Percentiles rank a stretch among this genome's conserved stretches.
Evolutionary conservation across 53 echinoderm and acorn worm genomes (phyloP).

Genomic region (Echinometra lucunter): DNA sequence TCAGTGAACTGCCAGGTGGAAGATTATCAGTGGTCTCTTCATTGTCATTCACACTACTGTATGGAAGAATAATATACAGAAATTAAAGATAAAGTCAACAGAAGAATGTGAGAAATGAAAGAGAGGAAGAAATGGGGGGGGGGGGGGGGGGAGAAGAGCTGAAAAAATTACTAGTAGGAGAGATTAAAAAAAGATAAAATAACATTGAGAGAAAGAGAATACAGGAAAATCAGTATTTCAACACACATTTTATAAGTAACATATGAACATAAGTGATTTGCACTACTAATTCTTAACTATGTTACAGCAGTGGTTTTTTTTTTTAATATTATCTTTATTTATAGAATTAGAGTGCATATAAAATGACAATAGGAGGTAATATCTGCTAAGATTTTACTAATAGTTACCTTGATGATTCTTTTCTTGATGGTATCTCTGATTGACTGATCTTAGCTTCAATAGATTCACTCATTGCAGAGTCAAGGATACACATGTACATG

Average conservation of each 20-base stretch:
- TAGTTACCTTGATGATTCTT: conserved; percentile 63
- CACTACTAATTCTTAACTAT: background rate
- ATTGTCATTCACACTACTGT: conserved; percentile 61
- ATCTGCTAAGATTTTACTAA: too few relatives aligned
- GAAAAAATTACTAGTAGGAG: background rate
- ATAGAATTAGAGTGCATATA: background rate
- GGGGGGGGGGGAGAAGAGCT: background rate
- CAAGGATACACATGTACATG: conserved; percentile 90
- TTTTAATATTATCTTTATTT: background rate
- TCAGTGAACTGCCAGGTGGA: conserved; percentile 12
- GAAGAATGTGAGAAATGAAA: background rate
- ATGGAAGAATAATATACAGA: background rate
- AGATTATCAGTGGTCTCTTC: conserved; percentile 45
- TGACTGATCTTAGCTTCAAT: conserved; percentile 42
- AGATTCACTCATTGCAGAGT: conserved; percentile 90
- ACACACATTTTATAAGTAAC: background rate
- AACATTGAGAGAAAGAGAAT: background rate
- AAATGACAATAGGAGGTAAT: background rate
- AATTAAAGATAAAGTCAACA: background rate
- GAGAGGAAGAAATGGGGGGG: background rate
- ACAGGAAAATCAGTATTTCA: background rate
- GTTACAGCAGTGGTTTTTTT: background rate
- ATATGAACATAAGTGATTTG: background rate
- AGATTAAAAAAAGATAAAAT: background rate
- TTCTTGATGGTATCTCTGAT: conserved; percentile 3